These are phyloP conservation scores for Polypedilum pembai DNA, from an alignment of 1,140 invertebrate genomes.

Conservation along the genomic window DNA sequence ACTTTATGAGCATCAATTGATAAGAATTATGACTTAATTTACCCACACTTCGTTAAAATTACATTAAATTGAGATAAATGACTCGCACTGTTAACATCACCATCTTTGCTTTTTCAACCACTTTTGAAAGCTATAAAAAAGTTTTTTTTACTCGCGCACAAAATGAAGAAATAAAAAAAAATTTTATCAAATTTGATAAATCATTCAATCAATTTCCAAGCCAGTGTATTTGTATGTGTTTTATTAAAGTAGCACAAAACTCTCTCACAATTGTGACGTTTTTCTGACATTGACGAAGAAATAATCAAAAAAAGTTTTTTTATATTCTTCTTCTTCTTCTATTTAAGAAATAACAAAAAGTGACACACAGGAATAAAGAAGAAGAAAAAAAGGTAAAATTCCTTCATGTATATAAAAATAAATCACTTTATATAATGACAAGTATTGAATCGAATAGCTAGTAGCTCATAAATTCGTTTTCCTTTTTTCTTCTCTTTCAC, in stretches of 20 bases:
- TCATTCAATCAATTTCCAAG: no score
- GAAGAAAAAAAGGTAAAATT: not conserved
- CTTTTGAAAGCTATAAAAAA: not conserved
- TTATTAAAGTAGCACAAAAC: no score
- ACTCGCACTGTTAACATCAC: not conserved
- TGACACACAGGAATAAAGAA: no score
- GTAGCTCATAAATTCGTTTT: not conserved
- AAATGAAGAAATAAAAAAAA: not conserved
- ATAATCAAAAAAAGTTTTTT: no score
- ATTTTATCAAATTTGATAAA: not conserved
- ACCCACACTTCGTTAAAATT: not conserved
- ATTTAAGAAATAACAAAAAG: no score
- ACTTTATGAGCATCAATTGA: not conserved
- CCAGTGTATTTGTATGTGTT: no score
- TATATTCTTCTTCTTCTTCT: no score
- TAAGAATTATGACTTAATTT: not conserved
- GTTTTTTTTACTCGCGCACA: not conserved
- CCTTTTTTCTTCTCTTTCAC: no score
- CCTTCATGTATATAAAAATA: not conserved
- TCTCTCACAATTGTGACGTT: no score
- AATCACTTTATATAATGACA: constrained; percentile 26
- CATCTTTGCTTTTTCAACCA: no score
- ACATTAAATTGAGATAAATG: not conserved
- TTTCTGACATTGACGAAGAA: no score
- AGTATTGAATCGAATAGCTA: not conserved